A percentile compares a stretch with the other conserved stretches of the same genome.
These are phyloP conservation scores for Ischnura elegans DNA, from an alignment of 2,888 invertebrate species.

Conservation along the genomic window DNA sequence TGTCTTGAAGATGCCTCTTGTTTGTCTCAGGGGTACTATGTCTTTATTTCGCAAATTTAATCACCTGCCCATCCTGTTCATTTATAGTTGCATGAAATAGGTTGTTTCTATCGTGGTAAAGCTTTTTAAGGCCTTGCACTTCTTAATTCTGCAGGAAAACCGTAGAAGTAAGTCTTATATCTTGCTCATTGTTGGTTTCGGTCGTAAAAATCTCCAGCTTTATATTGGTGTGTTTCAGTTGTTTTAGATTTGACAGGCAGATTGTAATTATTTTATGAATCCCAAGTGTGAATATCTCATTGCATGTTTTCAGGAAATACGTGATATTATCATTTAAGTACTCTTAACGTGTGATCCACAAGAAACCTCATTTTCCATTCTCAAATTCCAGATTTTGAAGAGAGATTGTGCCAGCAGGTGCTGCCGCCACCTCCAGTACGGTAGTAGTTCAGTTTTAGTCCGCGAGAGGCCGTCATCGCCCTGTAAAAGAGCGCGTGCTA, in stretches of 20 bases:
- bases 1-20: too few relatives aligned
- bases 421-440: conserved; percentile 22
- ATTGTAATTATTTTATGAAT: not conserved
- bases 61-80: too few relatives aligned
- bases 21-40: too few relatives aligned
- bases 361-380: not conserved
- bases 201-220: not conserved
- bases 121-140: too few relatives aligned
- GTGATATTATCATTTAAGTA: not conserved
- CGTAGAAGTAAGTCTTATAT: not conserved
- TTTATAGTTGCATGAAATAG: too few relatives aligned
- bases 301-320: not conserved
- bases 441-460: conserved; percentile 14
- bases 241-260: not conserved
- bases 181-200: not conserved
- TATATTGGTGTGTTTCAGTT: not conserved
- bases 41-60: too few relatives aligned
- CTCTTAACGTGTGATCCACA: not conserved
- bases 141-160: not conserved
- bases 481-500: not conserved
- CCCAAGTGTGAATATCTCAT: not conserved
- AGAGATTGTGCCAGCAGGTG: conserved; percentile 37
- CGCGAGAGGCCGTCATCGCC: conserved; percentile 9
- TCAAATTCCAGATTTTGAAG: conserved; percentile 43
- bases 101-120: too few relatives aligned